Evolutionary conservation across 35 echinoderm and acorn worm species (phyloP).

Genomic region (Chiridota heheva): DNA sequence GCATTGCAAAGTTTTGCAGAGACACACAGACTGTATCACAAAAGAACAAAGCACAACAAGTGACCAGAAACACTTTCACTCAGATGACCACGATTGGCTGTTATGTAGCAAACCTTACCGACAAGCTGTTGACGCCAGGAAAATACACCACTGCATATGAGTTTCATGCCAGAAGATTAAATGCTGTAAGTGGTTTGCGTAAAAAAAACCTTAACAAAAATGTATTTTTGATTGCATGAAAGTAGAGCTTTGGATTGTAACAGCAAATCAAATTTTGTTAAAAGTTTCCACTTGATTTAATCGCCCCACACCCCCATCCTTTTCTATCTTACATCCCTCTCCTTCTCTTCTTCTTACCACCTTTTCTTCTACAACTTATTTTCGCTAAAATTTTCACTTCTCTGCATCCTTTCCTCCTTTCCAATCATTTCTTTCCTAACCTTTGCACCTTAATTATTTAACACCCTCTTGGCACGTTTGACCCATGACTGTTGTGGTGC

Average conservation of each 20-base stretch:
- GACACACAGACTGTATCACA: slow-evolving; percentile 90
- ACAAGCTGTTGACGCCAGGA: slow-evolving; percentile 83
- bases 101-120: slow-evolving; percentile 92
- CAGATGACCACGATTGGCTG: slow-evolving; percentile 97
- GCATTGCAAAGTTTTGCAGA: slow-evolving; percentile 86
- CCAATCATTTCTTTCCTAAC: too few relatives aligned
- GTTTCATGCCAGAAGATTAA: slow-evolving; percentile 72
- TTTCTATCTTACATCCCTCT: too few relatives aligned
- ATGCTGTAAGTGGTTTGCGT: slow-evolving; percentile 61
- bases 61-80: slow-evolving; percentile 72
- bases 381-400: too few relatives aligned
- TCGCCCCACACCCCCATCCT: too few relatives aligned
- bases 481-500: too few relatives aligned
- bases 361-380: too few relatives aligned
- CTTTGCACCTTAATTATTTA: too few relatives aligned
- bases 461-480: too few relatives aligned
- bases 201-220: neutral
- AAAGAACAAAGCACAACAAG: slow-evolving; percentile 78
- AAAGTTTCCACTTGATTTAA: neutral
- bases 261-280: neutral
- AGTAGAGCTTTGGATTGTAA: neutral
- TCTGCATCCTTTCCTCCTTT: too few relatives aligned
- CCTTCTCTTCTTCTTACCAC: too few relatives aligned
- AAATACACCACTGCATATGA: slow-evolving; percentile 84
- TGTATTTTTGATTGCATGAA: neutral